A percentile compares a stretch with the other conserved stretches of the same genome.
Evolutionary conservation across 1,140 invertebrate species (phyloP).

Genomic region (Glossosoma conforme): DNA sequence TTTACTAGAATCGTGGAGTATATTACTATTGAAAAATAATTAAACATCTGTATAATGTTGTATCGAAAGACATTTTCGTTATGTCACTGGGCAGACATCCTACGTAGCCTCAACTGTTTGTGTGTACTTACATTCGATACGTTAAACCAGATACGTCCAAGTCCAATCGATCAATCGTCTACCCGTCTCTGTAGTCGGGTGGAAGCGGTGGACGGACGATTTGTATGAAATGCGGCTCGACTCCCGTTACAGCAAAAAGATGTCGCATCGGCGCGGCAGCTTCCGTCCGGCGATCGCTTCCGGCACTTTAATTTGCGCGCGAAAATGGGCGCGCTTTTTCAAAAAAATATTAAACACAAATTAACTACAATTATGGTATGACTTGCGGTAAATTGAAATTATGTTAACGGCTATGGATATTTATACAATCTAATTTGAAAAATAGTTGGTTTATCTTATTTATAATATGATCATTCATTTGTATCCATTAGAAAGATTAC

Average conservation of each 20-base stretch:
- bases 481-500: too few species aligned
- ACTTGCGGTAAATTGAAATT: too few species aligned
- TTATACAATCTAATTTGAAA: too few species aligned
- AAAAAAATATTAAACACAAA: too few species aligned
- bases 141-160: not conserved
- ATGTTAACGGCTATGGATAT: too few species aligned
- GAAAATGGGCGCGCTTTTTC: not conserved
- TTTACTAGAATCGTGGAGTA: too few species aligned
- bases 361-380: too few species aligned
- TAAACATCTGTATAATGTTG: too few species aligned
- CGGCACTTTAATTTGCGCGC: slow-evolving; percentile 6
- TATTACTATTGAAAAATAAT: too few species aligned
- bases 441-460: too few species aligned
- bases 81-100: not conserved
- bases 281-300: not conserved
- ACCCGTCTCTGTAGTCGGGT: not conserved
- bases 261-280: not conserved
- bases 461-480: too few species aligned
- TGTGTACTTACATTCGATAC: not conserved
- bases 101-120: not conserved
- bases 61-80: too few species aligned
- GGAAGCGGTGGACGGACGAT: not conserved
- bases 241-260: not conserved
- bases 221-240: not conserved
- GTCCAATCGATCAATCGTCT: not conserved